phyloP scores from a whole-genome alignment of 2,888 invertebrate genomes.

The Phasia obesa region DNA sequence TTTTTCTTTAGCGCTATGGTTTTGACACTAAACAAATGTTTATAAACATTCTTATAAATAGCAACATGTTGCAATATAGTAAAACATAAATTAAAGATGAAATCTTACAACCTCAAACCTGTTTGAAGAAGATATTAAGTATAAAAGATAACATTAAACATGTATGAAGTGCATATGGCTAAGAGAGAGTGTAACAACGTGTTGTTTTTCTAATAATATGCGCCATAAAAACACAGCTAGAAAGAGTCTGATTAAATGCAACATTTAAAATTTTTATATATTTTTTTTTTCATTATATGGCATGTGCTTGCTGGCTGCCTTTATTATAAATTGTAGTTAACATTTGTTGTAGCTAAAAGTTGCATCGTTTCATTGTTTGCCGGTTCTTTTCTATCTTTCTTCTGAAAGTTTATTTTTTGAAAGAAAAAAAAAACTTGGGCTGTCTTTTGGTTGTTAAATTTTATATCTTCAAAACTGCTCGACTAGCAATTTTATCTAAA shows the following conservation, averaged over 20 bases:
- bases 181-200: conserved; percentile 12
- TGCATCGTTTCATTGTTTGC: neutral
- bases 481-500: conserved; percentile 41
- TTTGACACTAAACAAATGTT: too few relatives aligned
- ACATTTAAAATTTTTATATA: conserved; percentile 13
- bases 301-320: conserved; percentile 12
- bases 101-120: neutral
- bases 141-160: neutral
- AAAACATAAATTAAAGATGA: too few relatives aligned
- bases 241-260: neutral
- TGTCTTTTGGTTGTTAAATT: neutral
- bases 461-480: conserved; percentile 27
- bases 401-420: neutral
- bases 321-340: neutral
- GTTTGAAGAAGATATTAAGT: neutral
- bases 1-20: too few relatives aligned
- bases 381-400: neutral
- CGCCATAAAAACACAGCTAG: neutral
- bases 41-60: neutral
- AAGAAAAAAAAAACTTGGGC: neutral
- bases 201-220: neutral
- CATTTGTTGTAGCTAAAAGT: conserved; percentile 23
- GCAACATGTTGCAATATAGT: neutral
- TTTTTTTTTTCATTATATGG: neutral
- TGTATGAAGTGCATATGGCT: neutral